phyloP scores from a whole-genome alignment of 2,888 invertebrate species.

The Pachycephus smyrnensis region DNA sequence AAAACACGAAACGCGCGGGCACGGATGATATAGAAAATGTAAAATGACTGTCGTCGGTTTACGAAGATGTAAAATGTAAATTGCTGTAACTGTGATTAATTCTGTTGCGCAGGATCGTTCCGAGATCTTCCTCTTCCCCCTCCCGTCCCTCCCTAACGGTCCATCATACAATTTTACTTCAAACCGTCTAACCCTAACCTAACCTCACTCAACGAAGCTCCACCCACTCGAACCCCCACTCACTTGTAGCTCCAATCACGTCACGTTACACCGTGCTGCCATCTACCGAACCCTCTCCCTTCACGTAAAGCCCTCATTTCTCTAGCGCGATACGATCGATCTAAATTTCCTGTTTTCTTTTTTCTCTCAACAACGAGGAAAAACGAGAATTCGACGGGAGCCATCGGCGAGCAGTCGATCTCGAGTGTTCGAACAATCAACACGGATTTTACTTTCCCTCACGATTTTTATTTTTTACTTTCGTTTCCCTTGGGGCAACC shows the following conservation, averaged over 20 bases:
- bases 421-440: not conserved
- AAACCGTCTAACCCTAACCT: not conserved
- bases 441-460: not conserved
- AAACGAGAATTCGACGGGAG: not conserved
- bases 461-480: not conserved
- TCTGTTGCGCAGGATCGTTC: conserved; percentile 38
- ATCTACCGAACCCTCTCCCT: not conserved
- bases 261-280: not conserved
- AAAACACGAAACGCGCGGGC: conserved; percentile 8
- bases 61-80: conserved; percentile 48
- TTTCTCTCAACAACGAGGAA: not conserved
- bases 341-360: conserved; percentile 9
- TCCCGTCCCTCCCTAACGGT: not conserved
- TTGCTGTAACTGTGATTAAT: conserved; percentile 57
- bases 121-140: not conserved
- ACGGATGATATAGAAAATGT: conserved; percentile 8
- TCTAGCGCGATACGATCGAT: conserved; percentile 10
- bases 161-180: not conserved
- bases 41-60: conserved; percentile 20
- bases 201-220: not conserved
- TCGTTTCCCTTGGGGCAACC: not conserved
- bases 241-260: not conserved
- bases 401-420: not conserved
- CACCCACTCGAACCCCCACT: not conserved
- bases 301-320: not conserved